A percentile compares a stretch with the other conserved stretches of the same genome.
phyloP scores from a whole-genome alignment of 2,113 vertebrate species.

The Nibea albiflora region DNA sequence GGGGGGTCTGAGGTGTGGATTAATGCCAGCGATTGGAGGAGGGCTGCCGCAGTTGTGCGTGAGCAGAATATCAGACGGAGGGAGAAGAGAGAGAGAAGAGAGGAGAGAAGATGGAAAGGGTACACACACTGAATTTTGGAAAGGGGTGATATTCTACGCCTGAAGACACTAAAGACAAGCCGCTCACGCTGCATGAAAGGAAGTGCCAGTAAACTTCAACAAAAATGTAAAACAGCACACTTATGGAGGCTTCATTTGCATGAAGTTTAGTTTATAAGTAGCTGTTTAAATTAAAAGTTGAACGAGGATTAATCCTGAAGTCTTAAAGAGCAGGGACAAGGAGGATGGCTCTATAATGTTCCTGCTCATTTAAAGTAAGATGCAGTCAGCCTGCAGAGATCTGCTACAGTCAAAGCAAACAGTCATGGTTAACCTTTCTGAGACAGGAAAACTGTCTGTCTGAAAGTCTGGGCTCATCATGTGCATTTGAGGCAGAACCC shows the following conservation, averaged over 20 bases:
- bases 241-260: constrained; percentile 20
- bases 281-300: constrained; percentile 33
- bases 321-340: constrained; percentile 12
- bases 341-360: constrained; percentile 1
- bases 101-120: constrained; percentile 64
- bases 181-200: constrained; percentile 8
- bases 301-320: constrained; percentile 21
- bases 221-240: constrained; percentile 30
- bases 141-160: constrained; percentile 56
- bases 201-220: constrained; percentile 42
- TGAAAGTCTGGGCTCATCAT: constrained; percentile 30
- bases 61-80: constrained; percentile 82
- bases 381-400: not conserved
- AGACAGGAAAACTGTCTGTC: not conserved
- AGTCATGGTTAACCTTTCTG: not conserved
- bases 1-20: constrained; percentile 85
- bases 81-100: constrained; percentile 60
- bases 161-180: constrained; percentile 37
- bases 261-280: constrained; percentile 11
- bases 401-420: constrained; percentile 1
- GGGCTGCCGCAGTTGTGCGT: constrained; percentile 84
- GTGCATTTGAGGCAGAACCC: constrained; percentile 42
- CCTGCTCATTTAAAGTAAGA: constrained; percentile 7
- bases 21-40: constrained; percentile 86
- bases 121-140: constrained; percentile 64